Evolutionary conservation across 2,888 invertebrate species (phyloP).

Genomic region (Crepidodera aurea): DNA sequence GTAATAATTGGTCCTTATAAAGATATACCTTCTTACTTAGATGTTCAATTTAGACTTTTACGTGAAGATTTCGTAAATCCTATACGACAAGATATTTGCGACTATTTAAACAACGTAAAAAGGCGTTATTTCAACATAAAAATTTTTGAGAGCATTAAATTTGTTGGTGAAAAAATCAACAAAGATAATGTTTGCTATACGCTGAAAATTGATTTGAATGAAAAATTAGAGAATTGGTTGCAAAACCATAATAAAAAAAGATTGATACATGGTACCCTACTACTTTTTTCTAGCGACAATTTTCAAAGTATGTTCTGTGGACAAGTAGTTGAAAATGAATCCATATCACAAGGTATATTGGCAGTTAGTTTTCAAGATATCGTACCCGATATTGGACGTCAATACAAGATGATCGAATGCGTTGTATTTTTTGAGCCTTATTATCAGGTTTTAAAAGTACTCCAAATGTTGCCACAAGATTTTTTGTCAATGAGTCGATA

Average conservation of each 20-base stretch:
- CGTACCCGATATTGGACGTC: background rate
- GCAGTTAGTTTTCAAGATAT: background rate
- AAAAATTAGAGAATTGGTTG: background rate
- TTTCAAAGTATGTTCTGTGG: background rate
- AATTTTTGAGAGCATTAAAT: background rate
- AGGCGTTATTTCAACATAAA: slow-evolving; percentile 32
- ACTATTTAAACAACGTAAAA: slow-evolving; percentile 39
- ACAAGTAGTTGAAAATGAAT: background rate
- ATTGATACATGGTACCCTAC: background rate
- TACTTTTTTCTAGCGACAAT: background rate
- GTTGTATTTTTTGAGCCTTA: background rate
- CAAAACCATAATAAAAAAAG: background rate
- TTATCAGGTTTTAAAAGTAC: background rate
- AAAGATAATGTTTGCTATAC: background rate
- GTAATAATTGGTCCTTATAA: slow-evolving; percentile 70
- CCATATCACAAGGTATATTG: background rate
- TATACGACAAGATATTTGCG: slow-evolving; percentile 70
- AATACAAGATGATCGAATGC: background rate
- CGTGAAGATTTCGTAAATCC: slow-evolving; percentile 83
- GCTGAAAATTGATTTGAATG: background rate
- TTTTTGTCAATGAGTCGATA: background rate
- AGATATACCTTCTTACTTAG: slow-evolving; percentile 76
- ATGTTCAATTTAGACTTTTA: slow-evolving; percentile 79
- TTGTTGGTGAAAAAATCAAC: background rate
- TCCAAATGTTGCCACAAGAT: background rate